Conservation (phyloP, 2,113 vertebrate genomes). For the Pollimyrus isidori region DNA sequence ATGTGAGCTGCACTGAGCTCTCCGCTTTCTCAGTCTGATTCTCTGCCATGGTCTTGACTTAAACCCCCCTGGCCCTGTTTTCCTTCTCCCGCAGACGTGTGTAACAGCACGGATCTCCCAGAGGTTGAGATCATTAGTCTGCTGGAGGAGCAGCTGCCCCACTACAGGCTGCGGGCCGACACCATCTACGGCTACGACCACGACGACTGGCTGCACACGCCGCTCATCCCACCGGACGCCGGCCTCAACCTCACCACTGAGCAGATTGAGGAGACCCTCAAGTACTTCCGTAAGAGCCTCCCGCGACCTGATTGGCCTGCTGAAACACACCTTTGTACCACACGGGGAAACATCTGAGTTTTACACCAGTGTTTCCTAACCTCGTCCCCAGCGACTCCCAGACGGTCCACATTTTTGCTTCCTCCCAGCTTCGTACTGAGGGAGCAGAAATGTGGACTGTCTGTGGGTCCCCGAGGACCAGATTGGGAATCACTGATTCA, state of each 20-base stretch:
- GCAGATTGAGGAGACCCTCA: conserved; percentile 96
- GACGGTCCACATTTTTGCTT: not conserved
- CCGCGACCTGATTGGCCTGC: not conserved
- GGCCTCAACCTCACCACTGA: conserved; percentile 85
- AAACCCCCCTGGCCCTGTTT: not conserved
- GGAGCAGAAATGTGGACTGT: not conserved
- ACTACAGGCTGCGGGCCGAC: conserved; percentile 93
- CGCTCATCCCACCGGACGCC: conserved; percentile 78
- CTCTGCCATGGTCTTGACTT: not conserved
- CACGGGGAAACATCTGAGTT: not conserved
- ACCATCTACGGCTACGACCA: conserved; percentile 95
- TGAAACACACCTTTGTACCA: not conserved
- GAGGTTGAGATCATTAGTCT: conserved; percentile 99
- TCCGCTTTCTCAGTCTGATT: not conserved
- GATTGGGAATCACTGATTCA: not conserved
- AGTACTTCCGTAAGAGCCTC: conserved; percentile 87
- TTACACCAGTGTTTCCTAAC: not conserved
- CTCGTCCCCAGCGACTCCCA: not conserved
- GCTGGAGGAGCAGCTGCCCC: conserved; percentile 92
- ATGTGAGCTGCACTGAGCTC: not conserved
- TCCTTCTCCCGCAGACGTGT: conserved; percentile 76
- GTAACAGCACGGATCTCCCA: conserved; percentile 93
- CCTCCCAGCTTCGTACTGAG: not conserved
- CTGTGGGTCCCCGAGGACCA: not conserved
- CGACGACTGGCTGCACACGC: conserved; percentile 96